Evolutionary conservation across 64 coral and sea anemone species (phyloP).

Genomic region (Dendrophyllia cribrosa): DNA sequence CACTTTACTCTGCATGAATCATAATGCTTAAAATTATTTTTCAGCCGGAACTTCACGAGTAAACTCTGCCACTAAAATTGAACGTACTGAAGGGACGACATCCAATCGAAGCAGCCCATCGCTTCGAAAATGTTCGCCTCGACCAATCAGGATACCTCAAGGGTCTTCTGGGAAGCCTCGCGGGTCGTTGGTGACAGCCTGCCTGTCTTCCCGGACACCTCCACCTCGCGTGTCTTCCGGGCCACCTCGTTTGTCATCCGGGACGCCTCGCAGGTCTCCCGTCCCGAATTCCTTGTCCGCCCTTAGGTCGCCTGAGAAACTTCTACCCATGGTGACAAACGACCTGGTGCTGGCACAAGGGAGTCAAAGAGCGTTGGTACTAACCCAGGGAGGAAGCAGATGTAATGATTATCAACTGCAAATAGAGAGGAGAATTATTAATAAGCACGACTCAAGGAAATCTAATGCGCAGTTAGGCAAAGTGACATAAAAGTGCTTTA

Average conservation of each 20-base stretch:
- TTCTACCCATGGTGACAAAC: slow-evolving; percentile 63
- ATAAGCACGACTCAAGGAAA: neutral
- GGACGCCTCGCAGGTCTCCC: neutral
- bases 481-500: neutral
- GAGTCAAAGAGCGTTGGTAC: slow-evolving; percentile 72
- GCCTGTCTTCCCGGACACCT: neutral
- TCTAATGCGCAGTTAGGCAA: neutral
- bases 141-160: neutral
- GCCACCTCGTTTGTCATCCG: neutral
- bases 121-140: neutral
- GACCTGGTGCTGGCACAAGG: slow-evolving; percentile 86
- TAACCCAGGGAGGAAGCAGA: slow-evolving; percentile 85
- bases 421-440: slow-evolving; percentile 68
- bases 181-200: neutral
- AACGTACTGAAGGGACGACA: neutral
- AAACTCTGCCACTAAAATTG: neutral
- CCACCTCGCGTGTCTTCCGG: neutral
- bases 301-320: slow-evolving; percentile 31
- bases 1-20: neutral
- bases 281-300: neutral
- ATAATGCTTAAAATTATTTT: neutral
- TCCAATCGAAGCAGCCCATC: neutral
- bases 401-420: slow-evolving; percentile 81
- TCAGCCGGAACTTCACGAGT: slow-evolving; percentile 14
- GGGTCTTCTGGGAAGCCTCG: neutral